These are phyloP conservation scores for Lagria hirta DNA, from an alignment of 2,888 invertebrate genomes.

Conservation along the genomic window DNA sequence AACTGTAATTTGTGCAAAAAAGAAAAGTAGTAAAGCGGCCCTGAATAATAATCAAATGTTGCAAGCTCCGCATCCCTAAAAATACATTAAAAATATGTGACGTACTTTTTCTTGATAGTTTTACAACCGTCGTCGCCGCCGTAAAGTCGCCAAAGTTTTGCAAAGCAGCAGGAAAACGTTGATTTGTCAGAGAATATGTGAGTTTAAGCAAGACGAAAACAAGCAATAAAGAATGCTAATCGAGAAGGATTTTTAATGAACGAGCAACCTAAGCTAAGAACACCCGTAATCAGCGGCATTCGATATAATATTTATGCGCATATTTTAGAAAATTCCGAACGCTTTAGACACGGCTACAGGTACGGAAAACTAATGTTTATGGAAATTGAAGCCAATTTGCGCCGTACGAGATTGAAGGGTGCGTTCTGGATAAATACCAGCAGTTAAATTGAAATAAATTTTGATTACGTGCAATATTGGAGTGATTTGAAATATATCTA, in stretches of 20 bases:
- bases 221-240: constrained; percentile 21
- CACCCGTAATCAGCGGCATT: constrained; percentile 18
- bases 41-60: too few species aligned
- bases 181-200: constrained; percentile 7
- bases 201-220: constrained; percentile 8
- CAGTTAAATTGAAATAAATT: constrained; percentile 11
- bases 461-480: too few species aligned
- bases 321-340: constrained; percentile 22
- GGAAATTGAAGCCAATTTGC: constrained; percentile 22
- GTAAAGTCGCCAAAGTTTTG: constrained; percentile 9
- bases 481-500: too few species aligned
- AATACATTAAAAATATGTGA: too few species aligned
- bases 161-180: constrained; percentile 2
- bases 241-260: constrained; percentile 12
- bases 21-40: too few species aligned
- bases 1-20: too few species aligned
- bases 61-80: too few species aligned
- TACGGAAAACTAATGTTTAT: constrained; percentile 24
- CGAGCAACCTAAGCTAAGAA: constrained; percentile 9
- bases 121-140: too few species aligned
- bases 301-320: constrained; percentile 28
- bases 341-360: constrained; percentile 22
- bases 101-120: too few species aligned
- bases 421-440: constrained; percentile 15
- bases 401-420: constrained; percentile 18